A percentile compares a stretch with the other conserved stretches of the same genome.
Conservation (phyloP, 2,113 vertebrate species). For the Leucopsar rothschildi region DNA sequence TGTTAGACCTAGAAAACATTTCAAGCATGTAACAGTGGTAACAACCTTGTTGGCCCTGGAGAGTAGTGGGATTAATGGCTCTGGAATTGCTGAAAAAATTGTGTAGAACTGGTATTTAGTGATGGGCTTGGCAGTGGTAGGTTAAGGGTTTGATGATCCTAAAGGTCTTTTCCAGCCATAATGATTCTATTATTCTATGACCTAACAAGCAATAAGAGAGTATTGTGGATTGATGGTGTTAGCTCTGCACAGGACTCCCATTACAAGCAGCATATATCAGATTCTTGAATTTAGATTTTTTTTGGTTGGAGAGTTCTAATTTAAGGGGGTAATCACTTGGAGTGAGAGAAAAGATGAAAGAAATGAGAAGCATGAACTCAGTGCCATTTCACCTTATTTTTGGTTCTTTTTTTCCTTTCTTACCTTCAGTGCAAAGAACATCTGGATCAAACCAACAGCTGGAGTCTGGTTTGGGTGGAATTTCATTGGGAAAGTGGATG, state of each 20-base stretch:
- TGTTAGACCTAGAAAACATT: not conserved
- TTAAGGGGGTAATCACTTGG: not conserved
- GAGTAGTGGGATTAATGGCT: not conserved
- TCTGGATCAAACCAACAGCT: slow-evolving; percentile 86
- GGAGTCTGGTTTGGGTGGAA: slow-evolving; percentile 75
- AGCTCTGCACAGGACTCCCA: not conserved
- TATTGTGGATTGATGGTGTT: too few species aligned
- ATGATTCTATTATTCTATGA: not conserved
- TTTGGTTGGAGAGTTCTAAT: not conserved
- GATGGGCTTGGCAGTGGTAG: not conserved
- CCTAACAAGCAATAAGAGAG: not conserved
- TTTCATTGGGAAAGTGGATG: slow-evolving; percentile 81
- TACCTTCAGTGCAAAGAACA: slow-evolving; percentile 82
- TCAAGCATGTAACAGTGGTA: not conserved
- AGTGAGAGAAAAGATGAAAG: not conserved
- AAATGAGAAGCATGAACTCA: not conserved
- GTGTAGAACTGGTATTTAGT: not conserved
- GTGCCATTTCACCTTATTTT: not conserved
- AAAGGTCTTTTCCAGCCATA: not conserved
- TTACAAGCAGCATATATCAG: not conserved
- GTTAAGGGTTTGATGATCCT: not conserved
- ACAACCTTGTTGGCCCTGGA: not conserved
- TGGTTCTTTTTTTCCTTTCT: not conserved
- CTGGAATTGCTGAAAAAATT: not conserved
- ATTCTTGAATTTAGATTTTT: not conserved